phyloP scores from a whole-genome alignment of 2,888 invertebrate species.

The Andrena minutula region DNA sequence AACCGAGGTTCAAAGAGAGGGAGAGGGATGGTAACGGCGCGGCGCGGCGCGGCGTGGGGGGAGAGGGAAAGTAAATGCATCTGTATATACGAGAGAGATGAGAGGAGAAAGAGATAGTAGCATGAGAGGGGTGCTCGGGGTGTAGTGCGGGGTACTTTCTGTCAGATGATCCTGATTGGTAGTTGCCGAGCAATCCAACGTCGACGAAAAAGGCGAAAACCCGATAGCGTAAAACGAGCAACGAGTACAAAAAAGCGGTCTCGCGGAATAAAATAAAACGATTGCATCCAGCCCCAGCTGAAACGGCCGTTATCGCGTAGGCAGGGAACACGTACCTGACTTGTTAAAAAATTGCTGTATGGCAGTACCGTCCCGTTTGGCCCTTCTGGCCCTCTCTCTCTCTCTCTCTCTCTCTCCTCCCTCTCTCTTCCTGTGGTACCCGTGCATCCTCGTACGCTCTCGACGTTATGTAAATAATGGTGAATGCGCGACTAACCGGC shows the following conservation, averaged over 20 bases:
- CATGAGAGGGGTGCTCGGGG: conserved; percentile 61
- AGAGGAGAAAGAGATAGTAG: conserved; percentile 45
- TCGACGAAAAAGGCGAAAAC: conserved; percentile 73
- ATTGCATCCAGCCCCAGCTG: conserved; percentile 53
- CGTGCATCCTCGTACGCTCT: conserved; percentile 52
- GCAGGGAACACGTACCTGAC: conserved; percentile 67
- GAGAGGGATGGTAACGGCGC: conserved; percentile 18
- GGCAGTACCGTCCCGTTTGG: conserved; percentile 52
- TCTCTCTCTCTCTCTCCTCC: neutral
- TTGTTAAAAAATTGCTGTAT: conserved; percentile 73
- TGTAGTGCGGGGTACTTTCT: conserved; percentile 76
- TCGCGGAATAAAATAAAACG: conserved; percentile 74
- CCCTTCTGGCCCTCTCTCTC: neutral
- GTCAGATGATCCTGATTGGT: conserved; percentile 85
- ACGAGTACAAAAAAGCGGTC: conserved; percentile 67
- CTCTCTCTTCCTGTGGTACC: neutral
- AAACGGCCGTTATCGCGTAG: conserved; percentile 63
- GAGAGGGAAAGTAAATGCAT: conserved; percentile 46
- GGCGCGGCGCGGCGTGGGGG: neutral
- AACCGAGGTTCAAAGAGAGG: conserved; percentile 49
- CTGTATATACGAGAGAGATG: conserved; percentile 22
- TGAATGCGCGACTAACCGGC: conserved; percentile 43
- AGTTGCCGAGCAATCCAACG: conserved; percentile 82
- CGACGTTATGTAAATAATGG: conserved; percentile 73
- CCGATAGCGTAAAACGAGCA: conserved; percentile 74